Base-by-base conservation (phyloP, 2,888 invertebrate species). In the Andrena bicolor region DNA sequence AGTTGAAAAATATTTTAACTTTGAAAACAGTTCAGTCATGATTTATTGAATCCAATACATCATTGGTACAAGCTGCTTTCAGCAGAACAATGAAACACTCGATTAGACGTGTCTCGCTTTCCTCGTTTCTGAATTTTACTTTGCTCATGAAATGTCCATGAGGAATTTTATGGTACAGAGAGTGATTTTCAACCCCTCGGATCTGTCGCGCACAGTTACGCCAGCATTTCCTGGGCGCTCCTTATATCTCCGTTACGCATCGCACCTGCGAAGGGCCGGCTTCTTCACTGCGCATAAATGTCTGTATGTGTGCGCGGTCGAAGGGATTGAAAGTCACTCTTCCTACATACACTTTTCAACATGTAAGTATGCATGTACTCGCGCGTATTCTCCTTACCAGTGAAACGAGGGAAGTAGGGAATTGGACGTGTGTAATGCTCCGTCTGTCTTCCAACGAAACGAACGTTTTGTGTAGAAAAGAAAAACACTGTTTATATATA, bases 31-130 rank as follows among this genome's bases (percentile, higher is more conserved):
- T 84, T 86, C 74, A 82, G 70, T 83, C 84, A 87, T 86, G 85
- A 88, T 92, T 91, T 91, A 92, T 92, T 93, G 87, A 89, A 89
- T 88, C 86, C 86, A 89, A 89, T 88, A 91, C 89, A 91, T 90
- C 83, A 89, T 84, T 76, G 85, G 83, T 92, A 91, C 88, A 91
- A 90, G 88, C 88, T 84, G 86, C 82, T 80, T 75, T 75, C 82
- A 86, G 77, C 83, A 80, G 75, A 84, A 82, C 23, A 82, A 85
- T 85, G 80, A 80, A 76, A 88, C 85, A 79, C 75, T 86, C 84
- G 82, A 80, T 76, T 58, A n/a, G 58, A 51, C 23, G 32, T 72
- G 41, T 64, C 30, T 30, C 2, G 26, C 8, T 53, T 71, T 13
- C 20, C 35, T 48, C 13, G 51, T 32, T 64, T 69, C 49, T 53